Base-by-base conservation (phyloP, 1,140 invertebrate genomes). In the Triops longicaudatus region DNA sequence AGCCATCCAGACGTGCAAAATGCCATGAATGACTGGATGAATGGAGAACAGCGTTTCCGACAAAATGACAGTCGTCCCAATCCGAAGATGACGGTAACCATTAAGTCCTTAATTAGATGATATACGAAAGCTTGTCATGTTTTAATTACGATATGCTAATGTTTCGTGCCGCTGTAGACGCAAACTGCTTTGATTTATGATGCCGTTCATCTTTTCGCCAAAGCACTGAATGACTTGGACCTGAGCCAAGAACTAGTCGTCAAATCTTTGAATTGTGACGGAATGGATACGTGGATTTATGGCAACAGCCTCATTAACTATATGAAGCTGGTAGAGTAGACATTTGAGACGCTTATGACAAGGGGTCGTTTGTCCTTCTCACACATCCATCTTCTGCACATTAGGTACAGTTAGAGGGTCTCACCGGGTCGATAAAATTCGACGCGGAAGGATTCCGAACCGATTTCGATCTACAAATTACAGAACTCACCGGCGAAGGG, bases 111-210 rank as follows among this genome's bases (percentile, higher is more conserved):
- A 63, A 63, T 63, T 14, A 63, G 50, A n/a, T 12, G 50, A 63
- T 63, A 63, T 63, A 63, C 10, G 50, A 63, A 63, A 63, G n/a
- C 73, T 79, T 78, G 72, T 44, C 12, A 26, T 79, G 37, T n/a
- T 78, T 43, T n/a, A 78, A 75, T 42, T 73, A 73, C 37, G 28
- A 28, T 77, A 77, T 28, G 28, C 43, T 27, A 77, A 73, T 37
- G 73, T 74, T 74, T 76, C 0, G 80, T 43, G 73, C 73, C 37
- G 17, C 17, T 6, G 37, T 78, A 97, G 93, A 96, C 95, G 77
- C 94, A 98, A 86, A 96, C 95, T 5, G 96, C 96, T 1, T 85
- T 98, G 72, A 94, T 98, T 88, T 98, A 97, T 83, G 97, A 98
- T 83, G 95, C 96, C 7, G 95, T 98, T 27, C 90, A 93, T 84